These are phyloP conservation scores for Rhysida immarginata DNA, from an alignment of 1,140 invertebrate genomes.

Conservation along the genomic window DNA sequence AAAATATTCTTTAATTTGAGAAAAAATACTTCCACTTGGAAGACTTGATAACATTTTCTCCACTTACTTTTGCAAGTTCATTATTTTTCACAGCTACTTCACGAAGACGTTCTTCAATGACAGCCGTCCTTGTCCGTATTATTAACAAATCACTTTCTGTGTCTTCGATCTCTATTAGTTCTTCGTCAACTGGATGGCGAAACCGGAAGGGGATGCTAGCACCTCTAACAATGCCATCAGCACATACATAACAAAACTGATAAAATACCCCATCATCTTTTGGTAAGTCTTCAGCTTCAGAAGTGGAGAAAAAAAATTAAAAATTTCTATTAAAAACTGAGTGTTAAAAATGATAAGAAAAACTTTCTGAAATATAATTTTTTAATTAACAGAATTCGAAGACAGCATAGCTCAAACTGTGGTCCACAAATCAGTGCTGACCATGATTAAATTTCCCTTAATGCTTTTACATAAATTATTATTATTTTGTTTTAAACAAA, in stretches of 20 bases:
- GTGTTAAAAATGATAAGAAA: not conserved
- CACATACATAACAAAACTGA: slow-evolving; percentile 31
- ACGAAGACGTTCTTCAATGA: slow-evolving; percentile 21
- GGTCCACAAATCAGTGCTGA: too few relatives aligned
- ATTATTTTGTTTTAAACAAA: too few relatives aligned
- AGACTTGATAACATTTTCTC: too few relatives aligned
- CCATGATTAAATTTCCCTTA: too few relatives aligned
- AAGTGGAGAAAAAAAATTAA: too few relatives aligned
- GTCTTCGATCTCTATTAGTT: slow-evolving; percentile 28
- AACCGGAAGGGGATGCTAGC: slow-evolving; percentile 32
- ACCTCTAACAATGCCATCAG: slow-evolving; percentile 25
- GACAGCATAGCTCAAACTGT: too few relatives aligned
- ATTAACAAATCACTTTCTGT: slow-evolving; percentile 27
- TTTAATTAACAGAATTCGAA: too few relatives aligned
- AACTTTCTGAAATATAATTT: too few relatives aligned
- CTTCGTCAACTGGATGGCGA: slow-evolving; percentile 21
- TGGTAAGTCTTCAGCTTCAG: slow-evolving; percentile 27
- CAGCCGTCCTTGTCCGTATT: slow-evolving; percentile 21
- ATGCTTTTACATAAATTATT: too few relatives aligned
- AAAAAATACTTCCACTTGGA: too few relatives aligned
- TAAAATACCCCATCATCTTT: slow-evolving; percentile 32
- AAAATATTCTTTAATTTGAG: too few relatives aligned
- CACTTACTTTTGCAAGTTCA: not conserved
- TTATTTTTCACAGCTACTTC: slow-evolving; percentile 5
- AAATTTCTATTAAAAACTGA: not conserved